Evolutionary conservation across 1,140 invertebrate genomes (phyloP).

Genomic region (Maconellicoccus hirsutus): DNA sequence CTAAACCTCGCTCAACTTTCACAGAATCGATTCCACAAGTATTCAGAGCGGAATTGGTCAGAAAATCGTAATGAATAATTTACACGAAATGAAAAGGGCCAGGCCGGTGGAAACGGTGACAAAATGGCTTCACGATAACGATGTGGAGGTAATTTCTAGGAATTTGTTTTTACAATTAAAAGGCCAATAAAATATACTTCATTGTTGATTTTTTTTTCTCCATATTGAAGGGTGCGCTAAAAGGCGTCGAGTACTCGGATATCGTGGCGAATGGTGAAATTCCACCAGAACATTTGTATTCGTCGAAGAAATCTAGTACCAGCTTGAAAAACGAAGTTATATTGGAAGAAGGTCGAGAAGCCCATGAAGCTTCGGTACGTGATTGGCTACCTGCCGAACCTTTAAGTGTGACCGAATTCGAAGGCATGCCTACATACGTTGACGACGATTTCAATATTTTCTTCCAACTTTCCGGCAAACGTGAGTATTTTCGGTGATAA

Average conservation of each 20-base stretch:
- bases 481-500: constrained; percentile 35
- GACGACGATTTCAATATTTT: constrained; percentile 36
- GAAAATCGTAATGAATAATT: no score
- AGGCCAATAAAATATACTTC: no score
- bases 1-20: no score
- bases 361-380: constrained; percentile 29
- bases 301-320: no score
- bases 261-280: neutral
- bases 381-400: constrained; percentile 35
- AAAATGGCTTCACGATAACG: neutral
- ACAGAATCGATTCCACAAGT: no score
- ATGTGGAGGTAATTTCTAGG: neutral
- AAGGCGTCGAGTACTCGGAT: neutral
- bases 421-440: constrained; percentile 42
- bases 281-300: no score
- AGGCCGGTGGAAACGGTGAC: neutral
- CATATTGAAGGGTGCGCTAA: neutral
- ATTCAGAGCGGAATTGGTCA: no score
- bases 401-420: constrained; percentile 36
- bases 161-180: no score
- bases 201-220: no score
- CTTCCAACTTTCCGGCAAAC: neutral
- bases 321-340: no score
- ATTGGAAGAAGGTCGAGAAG: neutral
- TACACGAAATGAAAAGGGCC: neutral